Conservation (phyloP, 2,113 vertebrate genomes). For the Jacana jacana region DNA sequence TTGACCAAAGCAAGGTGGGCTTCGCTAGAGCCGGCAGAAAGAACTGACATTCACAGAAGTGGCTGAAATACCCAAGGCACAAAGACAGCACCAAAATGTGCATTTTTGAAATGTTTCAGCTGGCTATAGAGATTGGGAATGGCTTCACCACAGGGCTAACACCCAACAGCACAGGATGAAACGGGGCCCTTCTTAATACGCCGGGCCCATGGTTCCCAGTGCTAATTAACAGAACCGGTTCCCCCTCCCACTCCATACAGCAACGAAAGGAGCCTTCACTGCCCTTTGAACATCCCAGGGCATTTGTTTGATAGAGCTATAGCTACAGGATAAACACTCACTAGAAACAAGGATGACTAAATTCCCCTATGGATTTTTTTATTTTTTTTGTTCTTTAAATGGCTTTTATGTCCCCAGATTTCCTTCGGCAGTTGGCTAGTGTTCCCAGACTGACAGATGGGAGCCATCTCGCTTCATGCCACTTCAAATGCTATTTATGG, state of each 20-base stretch:
- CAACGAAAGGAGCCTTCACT: not conserved
- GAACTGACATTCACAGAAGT: not conserved
- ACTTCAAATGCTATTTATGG: not conserved
- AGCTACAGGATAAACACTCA: conserved; percentile 23
- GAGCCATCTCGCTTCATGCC: not conserved
- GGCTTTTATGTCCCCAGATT: not conserved
- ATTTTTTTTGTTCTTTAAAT: not conserved
- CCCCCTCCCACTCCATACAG: not conserved
- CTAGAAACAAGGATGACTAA: not conserved
- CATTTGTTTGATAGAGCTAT: not conserved
- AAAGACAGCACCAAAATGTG: not conserved
- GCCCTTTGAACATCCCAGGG: not conserved
- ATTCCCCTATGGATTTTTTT: not conserved
- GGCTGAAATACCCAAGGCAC: not conserved
- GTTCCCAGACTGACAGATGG: conserved; percentile 9
- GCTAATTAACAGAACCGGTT: not conserved
- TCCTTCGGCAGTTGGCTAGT: not conserved
- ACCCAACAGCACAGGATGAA: not conserved
- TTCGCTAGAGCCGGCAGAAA: not conserved
- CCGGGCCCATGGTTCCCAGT: not conserved
- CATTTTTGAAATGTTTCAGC: not conserved
- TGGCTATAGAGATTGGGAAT: not conserved
- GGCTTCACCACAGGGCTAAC: not conserved
- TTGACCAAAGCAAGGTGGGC: not conserved
- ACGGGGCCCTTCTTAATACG: not conserved